Percentiles rank a stretch among this genome's conserved stretches.
phyloP scores from a whole-genome alignment of 53 echinoderm and acorn worm genomes.

The Holothuria leucospilota region DNA sequence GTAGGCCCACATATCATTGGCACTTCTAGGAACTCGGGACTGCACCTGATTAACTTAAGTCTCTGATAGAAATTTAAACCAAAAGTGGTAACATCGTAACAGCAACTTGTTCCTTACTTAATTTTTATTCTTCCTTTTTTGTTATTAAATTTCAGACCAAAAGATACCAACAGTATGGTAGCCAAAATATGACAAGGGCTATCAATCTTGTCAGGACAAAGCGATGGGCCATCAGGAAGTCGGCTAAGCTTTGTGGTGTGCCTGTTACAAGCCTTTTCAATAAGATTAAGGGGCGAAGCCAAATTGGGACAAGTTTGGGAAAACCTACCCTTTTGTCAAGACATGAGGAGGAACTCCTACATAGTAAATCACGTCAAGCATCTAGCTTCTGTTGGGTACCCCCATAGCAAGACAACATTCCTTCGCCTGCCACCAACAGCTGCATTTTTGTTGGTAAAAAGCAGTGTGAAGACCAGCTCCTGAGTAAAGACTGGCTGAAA shows the following conservation, averaged over 20 bases:
- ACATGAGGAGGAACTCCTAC: neutral
- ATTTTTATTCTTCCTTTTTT: no score
- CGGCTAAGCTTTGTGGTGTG: neutral
- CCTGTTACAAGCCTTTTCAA: neutral
- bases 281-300: neutral
- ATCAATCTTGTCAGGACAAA: neutral
- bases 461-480: neutral
- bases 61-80: no score
- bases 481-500: neutral
- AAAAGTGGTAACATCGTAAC: no score
- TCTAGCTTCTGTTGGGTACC: neutral
- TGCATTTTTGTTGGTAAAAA: neutral
- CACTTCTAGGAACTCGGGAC: no score
- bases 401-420: neutral
- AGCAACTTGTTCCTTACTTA: no score
- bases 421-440: no score
- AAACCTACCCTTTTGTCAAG: neutral
- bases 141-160: no score
- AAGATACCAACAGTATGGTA: no score
- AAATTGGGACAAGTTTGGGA: neutral
- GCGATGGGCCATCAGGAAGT: neutral
- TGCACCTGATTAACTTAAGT: no score
- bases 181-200: no score
- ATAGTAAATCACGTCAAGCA: neutral
- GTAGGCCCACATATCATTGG: no score